These are phyloP conservation scores for Pollimyrus isidori DNA, from an alignment of 2,113 vertebrate species.

Conservation along the genomic window DNA sequence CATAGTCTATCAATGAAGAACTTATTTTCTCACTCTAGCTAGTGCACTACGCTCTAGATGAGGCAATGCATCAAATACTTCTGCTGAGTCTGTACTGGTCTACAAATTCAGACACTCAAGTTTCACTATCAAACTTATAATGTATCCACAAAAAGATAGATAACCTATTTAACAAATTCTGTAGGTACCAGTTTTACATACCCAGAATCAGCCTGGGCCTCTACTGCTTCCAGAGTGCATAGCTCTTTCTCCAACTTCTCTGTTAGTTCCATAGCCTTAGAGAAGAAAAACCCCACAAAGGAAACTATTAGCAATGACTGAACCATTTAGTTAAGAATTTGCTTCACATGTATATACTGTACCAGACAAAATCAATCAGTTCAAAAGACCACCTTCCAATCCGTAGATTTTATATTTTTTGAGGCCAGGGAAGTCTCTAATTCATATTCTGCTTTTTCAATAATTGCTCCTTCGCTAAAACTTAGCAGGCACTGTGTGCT, in stretches of 20 bases:
- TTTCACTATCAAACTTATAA: not conserved
- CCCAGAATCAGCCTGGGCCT: slow-evolving; percentile 78
- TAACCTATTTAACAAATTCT: not conserved
- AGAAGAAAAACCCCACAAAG: not conserved
- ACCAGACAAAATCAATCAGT: not conserved
- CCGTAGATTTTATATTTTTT: not conserved
- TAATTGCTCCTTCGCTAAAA: not conserved
- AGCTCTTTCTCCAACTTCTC: slow-evolving; percentile 72
- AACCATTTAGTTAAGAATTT: not conserved
- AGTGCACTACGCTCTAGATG: not conserved
- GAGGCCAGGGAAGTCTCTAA: not conserved
- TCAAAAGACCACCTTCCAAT: not conserved
- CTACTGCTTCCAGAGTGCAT: slow-evolving; percentile 66
- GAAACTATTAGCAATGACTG: not conserved
- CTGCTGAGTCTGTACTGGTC: not conserved
- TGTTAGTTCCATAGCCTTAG: slow-evolving; percentile 47
- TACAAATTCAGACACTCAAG: not conserved
- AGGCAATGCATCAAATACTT: not conserved
- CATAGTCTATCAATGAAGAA: not conserved
- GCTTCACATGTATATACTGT: not conserved
- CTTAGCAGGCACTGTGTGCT: not conserved
- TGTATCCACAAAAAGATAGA: not conserved
- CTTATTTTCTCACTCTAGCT: not conserved
- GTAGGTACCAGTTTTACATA: slow-evolving; percentile 37
- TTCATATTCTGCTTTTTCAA: not conserved